Conservation (phyloP, 1,140 invertebrate genomes). For the Drosophila pruinosa region DNA sequence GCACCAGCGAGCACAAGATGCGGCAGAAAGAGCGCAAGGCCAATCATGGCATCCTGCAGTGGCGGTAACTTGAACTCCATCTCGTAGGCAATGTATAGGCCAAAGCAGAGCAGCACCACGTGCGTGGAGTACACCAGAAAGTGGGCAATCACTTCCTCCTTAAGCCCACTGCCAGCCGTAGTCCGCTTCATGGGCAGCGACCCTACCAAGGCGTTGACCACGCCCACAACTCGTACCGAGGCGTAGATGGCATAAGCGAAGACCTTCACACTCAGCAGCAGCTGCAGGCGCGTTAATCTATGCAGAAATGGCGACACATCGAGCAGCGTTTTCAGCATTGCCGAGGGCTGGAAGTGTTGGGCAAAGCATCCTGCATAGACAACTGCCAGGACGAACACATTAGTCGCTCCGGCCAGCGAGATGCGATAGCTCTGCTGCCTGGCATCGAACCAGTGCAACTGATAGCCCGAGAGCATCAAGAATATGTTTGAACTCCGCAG, state of each 20-base stretch:
- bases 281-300: slow-evolving; percentile 47
- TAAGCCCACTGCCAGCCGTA: background rate
- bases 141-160: slow-evolving; percentile 47
- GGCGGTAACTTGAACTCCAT: slow-evolving; percentile 72
- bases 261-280: slow-evolving; percentile 58
- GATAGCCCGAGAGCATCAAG: slow-evolving; percentile 61
- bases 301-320: slow-evolving; percentile 66
- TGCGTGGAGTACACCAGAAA: slow-evolving; percentile 57
- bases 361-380: slow-evolving; percentile 58
- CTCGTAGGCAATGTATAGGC: slow-evolving; percentile 69
- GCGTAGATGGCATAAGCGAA: slow-evolving; percentile 53
- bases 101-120: slow-evolving; percentile 41
- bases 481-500: slow-evolving; percentile 54
- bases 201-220: slow-evolving; percentile 32
- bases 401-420: slow-evolving; percentile 32
- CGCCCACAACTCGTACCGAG: slow-evolving; percentile 30
- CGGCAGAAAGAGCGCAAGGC: slow-evolving; percentile 60
- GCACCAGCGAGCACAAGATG: slow-evolving; percentile 59
- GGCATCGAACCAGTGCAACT: slow-evolving; percentile 61
- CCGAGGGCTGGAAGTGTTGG: slow-evolving; percentile 57
- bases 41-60: slow-evolving; percentile 59
- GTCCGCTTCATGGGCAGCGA: slow-evolving; percentile 8
- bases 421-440: slow-evolving; percentile 50
- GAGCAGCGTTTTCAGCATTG: slow-evolving; percentile 49
- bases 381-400: slow-evolving; percentile 48